phyloP scores from a whole-genome alignment of 1,140 invertebrate genomes.

The Drosophila auraria region DNA sequence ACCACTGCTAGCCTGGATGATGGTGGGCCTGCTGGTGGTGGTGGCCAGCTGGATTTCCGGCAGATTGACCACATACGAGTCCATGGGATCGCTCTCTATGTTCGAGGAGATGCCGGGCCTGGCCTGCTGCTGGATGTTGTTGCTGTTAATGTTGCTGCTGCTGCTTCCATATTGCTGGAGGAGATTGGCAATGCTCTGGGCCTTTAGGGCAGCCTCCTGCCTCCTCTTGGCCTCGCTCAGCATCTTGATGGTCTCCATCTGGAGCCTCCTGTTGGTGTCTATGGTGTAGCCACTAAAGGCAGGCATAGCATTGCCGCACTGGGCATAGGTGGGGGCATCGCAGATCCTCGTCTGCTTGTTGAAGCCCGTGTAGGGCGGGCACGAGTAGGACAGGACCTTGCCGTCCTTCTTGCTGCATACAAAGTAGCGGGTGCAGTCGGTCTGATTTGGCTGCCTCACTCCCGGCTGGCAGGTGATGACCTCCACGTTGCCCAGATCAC shows the following conservation, averaged over 20 bases:
- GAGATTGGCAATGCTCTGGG: conserved; percentile 71
- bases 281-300: conserved; percentile 61
- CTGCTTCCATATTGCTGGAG: conserved; percentile 67
- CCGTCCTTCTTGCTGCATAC: conserved; percentile 85
- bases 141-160: not conserved
- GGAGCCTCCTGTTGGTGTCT: conserved; percentile 64
- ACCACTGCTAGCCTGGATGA: conserved; percentile 24
- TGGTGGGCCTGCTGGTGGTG: conserved; percentile 50
- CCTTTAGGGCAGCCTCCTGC: conserved; percentile 71
- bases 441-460: conserved; percentile 85
- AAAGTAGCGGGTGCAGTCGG: conserved; percentile 86
- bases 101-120: conserved; percentile 23
- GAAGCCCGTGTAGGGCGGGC: conserved; percentile 86
- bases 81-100: conserved; percentile 61
- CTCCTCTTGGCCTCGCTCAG: conserved; percentile 71
- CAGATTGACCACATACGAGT: conserved; percentile 61
- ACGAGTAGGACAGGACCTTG: conserved; percentile 85
- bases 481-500: conserved; percentile 75
- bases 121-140: conserved; percentile 2
- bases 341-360: conserved; percentile 85
- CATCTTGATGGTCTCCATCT: conserved; percentile 73
- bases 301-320: conserved; percentile 68
- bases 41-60: conserved; percentile 33
- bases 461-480: conserved; percentile 85
- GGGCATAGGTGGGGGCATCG: conserved; percentile 82